phyloP scores from a whole-genome alignment of 2,888 invertebrate species.

The Cosmorhoe ocellata region DNA sequence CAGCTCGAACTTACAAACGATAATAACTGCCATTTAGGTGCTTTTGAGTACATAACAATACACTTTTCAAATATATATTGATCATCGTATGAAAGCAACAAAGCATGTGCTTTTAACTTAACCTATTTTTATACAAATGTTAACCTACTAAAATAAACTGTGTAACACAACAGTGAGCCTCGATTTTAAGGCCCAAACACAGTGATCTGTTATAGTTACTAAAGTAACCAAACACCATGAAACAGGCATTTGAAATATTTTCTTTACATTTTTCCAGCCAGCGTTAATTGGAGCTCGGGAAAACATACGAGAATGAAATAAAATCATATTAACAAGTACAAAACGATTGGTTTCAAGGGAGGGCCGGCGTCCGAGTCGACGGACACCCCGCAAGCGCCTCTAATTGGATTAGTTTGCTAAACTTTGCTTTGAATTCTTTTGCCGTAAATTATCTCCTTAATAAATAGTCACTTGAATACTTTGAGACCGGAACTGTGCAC shows the following conservation, averaged over 20 bases:
- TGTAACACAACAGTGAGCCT: too few relatives aligned
- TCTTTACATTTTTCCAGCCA: slow-evolving; percentile 19
- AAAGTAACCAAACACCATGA: slow-evolving; percentile 14
- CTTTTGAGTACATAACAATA: too few relatives aligned
- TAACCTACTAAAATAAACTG: not conserved
- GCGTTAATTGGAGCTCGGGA: slow-evolving; percentile 25
- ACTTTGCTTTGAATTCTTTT: slow-evolving; percentile 61
- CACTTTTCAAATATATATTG: too few relatives aligned
- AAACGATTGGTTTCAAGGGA: slow-evolving; percentile 36
- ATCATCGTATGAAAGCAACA: not conserved
- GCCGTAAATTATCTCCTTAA: slow-evolving; percentile 49
- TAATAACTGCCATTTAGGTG: not conserved
- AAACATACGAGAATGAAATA: slow-evolving; percentile 27
- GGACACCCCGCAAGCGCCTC: slow-evolving; percentile 36
- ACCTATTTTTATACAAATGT: slow-evolving; percentile 4
- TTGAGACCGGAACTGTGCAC: not conserved
- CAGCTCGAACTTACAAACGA: not conserved
- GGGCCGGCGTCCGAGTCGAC: slow-evolving; percentile 36
- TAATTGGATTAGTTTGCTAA: slow-evolving; percentile 74
- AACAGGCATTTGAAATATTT: slow-evolving; percentile 16
- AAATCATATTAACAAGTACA: slow-evolving; percentile 38
- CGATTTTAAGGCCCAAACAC: too few relatives aligned
- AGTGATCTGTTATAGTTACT: not conserved
- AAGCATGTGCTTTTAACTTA: too few relatives aligned
- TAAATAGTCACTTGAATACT: slow-evolving; percentile 26